Base-by-base conservation (phyloP, 2,888 invertebrate species). In the Nowickia ferox region DNA sequence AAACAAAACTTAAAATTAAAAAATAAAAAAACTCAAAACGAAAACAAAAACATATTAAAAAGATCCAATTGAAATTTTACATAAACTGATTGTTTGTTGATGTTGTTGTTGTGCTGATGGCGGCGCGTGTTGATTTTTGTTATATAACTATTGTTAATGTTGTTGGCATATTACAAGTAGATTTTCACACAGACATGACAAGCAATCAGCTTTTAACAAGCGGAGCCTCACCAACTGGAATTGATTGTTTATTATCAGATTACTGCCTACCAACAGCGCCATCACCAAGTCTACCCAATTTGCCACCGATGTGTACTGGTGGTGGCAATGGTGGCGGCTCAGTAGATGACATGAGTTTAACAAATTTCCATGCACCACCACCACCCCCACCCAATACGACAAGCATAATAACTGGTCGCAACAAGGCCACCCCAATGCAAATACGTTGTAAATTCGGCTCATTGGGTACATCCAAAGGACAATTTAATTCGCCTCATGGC, bases 401-500 rank as follows among this genome's bases (percentile, higher is more conserved):
- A 15, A 91, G 90, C 55, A 91, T 91, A 42, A 94, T 94, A 48
- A 94, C 94, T 15, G 95, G 96, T 69, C 94, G 95, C 42, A 95
- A 95, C 86, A 96, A 97, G 92, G 95, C 96, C 59, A 96, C 96
- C 40, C 96, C 97, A 1, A 97, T 97, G 97, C 97, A 97, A 92
- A 97, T 97, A 88, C 94, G 97, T 72, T 97, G 96, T 93, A 98
- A 98, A 93, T 98, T 98, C 93, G 98, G 98, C 13, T 97, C 97
- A 89, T 94, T 98, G 87, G 98, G 98, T 42, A 96, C 97, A 42
- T 96, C 96, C 86, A 97, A 97, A 92, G 97, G 97, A 22, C 98
- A 98, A 93, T 98, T 99, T 91, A 98, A 98, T 93, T 98, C 98
- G 0, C 98, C 98, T 0, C 98, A 99, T 93, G 98, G 98, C 63